Base-by-base conservation (phyloP, 2,888 invertebrate species). In the Drosophila kokeensis region DNA sequence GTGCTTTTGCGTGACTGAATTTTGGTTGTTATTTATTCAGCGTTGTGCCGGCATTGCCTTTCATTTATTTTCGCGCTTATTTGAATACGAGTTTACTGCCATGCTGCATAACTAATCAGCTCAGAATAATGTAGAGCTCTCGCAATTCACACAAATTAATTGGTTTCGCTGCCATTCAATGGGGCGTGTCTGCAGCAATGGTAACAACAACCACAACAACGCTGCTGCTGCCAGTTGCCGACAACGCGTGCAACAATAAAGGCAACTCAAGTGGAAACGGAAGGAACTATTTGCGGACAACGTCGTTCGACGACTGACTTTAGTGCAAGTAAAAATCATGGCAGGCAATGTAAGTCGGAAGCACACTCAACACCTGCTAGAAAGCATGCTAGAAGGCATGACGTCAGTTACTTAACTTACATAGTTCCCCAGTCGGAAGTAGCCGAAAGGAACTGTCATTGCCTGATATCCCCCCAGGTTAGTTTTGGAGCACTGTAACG, bases 241-340 rank as follows among this genome's bases (percentile, higher is more conserved):
- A 4, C 45, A 45, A 21, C 45, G 13, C 24, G 4, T 24, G 18
- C 29, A 61, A 27, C 40, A 30, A 49, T 60, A 50, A 65, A 58
- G 40, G 53, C 71, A 69, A 70, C 81, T 87, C 85, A 83, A 55
- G 38, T 86, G 83, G 76, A 83, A 86, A 78, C 89, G 86, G 86
- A 86, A 86, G 89, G 86, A 86, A 88, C 82, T 80, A 86, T 73
- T 88, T 86, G 89, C 89, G 86, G 86, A 75, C 83, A 83, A 76
- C 75, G 77, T 83, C 67, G 81, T 66, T 80, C 76, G 75, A 79
- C 70, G 69, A 73, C 57, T 54, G 63, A 52, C 59, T 66, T 65
- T 18, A 42, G 32, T 68, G 36, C 48, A 27, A 34, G 49, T 53
- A 62, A 62, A 64, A 79, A 73, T 79, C 70, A 71, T 70, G 65